phyloP scores from a whole-genome alignment of 2,888 invertebrate species.

The Eupithecia vulgata region DNA sequence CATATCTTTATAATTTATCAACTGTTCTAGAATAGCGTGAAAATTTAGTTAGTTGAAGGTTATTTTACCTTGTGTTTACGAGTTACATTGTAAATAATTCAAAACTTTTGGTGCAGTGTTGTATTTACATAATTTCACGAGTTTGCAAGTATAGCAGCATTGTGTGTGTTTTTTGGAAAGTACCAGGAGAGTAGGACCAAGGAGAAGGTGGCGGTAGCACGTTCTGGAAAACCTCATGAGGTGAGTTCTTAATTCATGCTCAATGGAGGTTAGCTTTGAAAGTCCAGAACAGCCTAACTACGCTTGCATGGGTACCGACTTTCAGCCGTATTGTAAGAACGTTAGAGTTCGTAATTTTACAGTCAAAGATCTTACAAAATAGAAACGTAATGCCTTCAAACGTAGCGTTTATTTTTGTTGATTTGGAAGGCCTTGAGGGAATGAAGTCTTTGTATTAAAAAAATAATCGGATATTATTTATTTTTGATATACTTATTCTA shows the following conservation, averaged over 20 bases:
- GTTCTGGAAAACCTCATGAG: conserved; percentile 34
- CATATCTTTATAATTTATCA: conserved; percentile 4
- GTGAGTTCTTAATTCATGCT: conserved; percentile 43
- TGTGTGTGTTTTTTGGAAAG: conserved; percentile 17
- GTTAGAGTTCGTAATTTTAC: not conserved
- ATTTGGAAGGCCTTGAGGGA: conserved; percentile 13
- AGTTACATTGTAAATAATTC: conserved; percentile 43
- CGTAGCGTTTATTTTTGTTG: conserved; percentile 29
- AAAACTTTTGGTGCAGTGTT: conserved; percentile 45
- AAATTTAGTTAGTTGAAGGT: conserved; percentile 33
- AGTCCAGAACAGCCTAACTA: conserved; percentile 18
- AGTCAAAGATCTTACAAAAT: conserved; percentile 29
- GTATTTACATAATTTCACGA: conserved; percentile 7
- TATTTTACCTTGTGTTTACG: conserved; percentile 43
- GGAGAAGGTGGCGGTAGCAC: conserved; percentile 22
- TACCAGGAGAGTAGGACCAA: conserved; percentile 26
- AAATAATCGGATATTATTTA: not conserved
- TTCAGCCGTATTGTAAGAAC: conserved; percentile 18
- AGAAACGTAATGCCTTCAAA: conserved; percentile 9
- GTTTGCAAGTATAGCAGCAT: conserved; percentile 5
- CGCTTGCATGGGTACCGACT: not conserved
- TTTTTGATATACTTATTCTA: not conserved
- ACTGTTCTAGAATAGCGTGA: not conserved
- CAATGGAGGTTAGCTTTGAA: conserved; percentile 32
- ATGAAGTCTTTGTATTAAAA: not conserved